These are phyloP conservation scores for Drosophila algonquin DNA, from an alignment of 2,888 invertebrate species.

Conservation along the genomic window DNA sequence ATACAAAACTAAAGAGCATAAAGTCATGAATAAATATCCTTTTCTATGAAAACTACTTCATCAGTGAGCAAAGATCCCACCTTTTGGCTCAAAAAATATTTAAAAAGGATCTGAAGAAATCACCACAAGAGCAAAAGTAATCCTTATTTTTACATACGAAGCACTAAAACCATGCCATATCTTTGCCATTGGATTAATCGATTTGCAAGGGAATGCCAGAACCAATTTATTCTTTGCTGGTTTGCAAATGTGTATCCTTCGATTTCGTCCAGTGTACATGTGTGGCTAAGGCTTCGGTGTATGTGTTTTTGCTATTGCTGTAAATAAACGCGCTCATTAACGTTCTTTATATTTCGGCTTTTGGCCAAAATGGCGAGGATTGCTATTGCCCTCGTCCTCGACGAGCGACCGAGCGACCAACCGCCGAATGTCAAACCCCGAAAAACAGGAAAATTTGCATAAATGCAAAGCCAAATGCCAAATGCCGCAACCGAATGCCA, in stretches of 20 bases:
- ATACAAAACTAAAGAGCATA: no score
- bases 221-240: no score
- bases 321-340: constrained; percentile 70
- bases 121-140: no score
- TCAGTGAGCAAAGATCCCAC: background rate
- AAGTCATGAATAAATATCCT: no score
- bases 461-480: constrained; percentile 41
- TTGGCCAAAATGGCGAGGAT: constrained; percentile 3
- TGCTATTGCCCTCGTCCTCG: background rate
- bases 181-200: background rate
- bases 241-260: background rate
- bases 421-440: constrained; percentile 49
- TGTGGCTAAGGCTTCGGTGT: constrained; percentile 10
- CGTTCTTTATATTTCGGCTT: constrained; percentile 46
- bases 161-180: no score
- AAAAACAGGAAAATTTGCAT: constrained; percentile 47
- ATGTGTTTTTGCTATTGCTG: constrained; percentile 18
- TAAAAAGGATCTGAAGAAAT: no score
- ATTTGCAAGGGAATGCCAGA: background rate
- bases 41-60: no score
- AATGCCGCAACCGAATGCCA: constrained; percentile 45
- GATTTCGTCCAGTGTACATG: constrained; percentile 6
- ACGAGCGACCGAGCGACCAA: constrained; percentile 24
- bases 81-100: background rate
- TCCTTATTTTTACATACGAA: no score